phyloP scores from a whole-genome alignment of 2,113 vertebrate species.

The Odobenus rosmarus region DNA sequence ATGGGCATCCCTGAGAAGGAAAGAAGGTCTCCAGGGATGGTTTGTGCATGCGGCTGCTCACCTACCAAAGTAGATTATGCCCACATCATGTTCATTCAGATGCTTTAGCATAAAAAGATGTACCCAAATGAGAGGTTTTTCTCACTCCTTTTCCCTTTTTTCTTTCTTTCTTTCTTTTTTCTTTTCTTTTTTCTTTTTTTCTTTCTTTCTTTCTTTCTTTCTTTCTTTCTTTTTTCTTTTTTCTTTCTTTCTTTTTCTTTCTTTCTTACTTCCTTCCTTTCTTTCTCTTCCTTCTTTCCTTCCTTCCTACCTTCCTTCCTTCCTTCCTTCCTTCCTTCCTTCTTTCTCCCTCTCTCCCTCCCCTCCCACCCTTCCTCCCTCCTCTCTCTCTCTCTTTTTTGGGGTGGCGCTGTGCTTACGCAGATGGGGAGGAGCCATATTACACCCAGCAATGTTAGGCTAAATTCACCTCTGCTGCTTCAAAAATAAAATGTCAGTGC shows the following conservation, averaged over 20 bases:
- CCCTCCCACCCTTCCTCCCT: background rate
- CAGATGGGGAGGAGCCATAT: background rate
- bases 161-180: background rate
- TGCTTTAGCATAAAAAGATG: constrained; percentile 62
- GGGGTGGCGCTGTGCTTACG: background rate
- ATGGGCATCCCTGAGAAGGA: constrained; percentile 74
- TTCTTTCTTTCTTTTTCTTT: background rate
- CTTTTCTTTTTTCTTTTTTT: background rate
- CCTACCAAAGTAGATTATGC: constrained; percentile 72
- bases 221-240: background rate
- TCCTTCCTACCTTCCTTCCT: background rate
- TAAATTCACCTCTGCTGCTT: constrained; percentile 20
- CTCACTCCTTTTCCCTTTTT: background rate
- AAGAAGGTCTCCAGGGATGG: constrained; percentile 71
- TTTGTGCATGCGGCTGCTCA: constrained; percentile 42
- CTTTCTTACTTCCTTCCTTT: background rate
- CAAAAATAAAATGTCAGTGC: constrained; percentile 61
- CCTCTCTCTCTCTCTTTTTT: background rate
- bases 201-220: background rate
- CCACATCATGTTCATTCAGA: constrained; percentile 75
- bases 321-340: rapidly evolving
- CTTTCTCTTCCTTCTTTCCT: background rate
- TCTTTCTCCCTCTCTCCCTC: background rate
- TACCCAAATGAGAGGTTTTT: constrained; percentile 58
- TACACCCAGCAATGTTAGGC: background rate